These are phyloP conservation scores for Odocoileus hemionus DNA, from an alignment of 2,113 vertebrate species.

Conservation along the genomic window DNA sequence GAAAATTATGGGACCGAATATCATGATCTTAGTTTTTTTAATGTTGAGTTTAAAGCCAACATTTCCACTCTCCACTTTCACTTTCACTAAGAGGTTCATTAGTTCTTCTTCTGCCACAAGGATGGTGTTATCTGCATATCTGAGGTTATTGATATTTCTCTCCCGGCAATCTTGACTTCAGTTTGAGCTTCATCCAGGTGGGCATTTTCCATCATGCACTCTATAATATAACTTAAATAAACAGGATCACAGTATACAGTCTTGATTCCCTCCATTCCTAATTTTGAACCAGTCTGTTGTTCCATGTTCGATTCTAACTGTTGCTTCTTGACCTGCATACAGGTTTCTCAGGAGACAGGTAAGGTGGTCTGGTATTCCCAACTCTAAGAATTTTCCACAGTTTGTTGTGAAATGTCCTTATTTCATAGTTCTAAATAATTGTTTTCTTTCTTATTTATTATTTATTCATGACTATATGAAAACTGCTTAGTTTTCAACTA, in stretches of 20 bases:
- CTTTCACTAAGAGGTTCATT: not conserved
- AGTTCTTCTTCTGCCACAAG: not conserved
- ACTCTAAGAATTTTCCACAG: not conserved
- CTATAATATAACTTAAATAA: not conserved
- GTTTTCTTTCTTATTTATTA: not conserved
- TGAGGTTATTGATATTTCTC: not conserved
- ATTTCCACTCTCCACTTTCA: not conserved
- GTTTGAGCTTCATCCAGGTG: not conserved
- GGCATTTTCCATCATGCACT: not conserved
- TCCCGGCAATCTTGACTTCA: not conserved
- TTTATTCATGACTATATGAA: not conserved
- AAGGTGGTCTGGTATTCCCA: not conserved
- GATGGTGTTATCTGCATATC: not conserved
- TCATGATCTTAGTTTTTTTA: not conserved
- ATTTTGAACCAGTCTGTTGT: not conserved
- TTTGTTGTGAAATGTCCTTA: not conserved
- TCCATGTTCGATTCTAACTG: not conserved
- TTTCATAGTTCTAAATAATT: not conserved
- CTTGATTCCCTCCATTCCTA: not conserved
- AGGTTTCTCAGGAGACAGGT: not conserved
- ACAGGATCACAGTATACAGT: not conserved
- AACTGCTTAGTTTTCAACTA: not conserved
- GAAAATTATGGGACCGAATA: not conserved
- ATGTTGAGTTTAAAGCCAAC: not conserved
- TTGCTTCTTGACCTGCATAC: not conserved